Evolutionary conservation across 2,113 vertebrate species (phyloP).

Genomic region (Sinocyclocheilus anophthalmus): DNA sequence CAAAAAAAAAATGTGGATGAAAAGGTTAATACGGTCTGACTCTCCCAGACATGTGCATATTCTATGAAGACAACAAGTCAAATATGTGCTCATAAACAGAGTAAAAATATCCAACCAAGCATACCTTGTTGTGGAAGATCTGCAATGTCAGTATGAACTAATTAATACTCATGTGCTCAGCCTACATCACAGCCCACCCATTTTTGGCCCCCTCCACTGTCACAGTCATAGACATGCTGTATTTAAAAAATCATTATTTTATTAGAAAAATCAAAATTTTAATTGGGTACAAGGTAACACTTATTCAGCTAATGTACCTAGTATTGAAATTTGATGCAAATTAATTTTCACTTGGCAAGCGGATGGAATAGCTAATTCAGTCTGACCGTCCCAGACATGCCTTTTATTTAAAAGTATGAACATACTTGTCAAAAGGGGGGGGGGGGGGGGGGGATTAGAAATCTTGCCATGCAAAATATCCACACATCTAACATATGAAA

Average conservation of each 20-base stretch:
- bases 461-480: not conserved
- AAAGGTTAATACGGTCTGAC: not conserved
- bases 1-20: not conserved
- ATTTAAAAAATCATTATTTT: not conserved
- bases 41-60: not conserved
- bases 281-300: conserved; percentile 12
- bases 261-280: not conserved
- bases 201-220: not conserved
- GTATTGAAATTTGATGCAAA: too few relatives aligned
- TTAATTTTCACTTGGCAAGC: too few relatives aligned
- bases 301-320: too few relatives aligned
- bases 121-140: too few relatives aligned
- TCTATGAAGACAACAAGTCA: not conserved
- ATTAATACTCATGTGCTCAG: not conserved
- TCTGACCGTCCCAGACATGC: too few relatives aligned
- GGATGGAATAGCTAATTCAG: too few relatives aligned
- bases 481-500: not conserved
- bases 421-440: too few relatives aligned
- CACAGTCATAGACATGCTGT: not conserved
- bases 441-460: too few relatives aligned
- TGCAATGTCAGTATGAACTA: not conserved
- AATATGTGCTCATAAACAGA: not conserved
- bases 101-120: not conserved
- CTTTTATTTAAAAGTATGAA: too few relatives aligned
- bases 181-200: not conserved